Evolutionary conservation across 1,140 invertebrate genomes (phyloP), one percentile per base, ranked within the genome.

Genomic region (Drosophila bocki): DNA sequence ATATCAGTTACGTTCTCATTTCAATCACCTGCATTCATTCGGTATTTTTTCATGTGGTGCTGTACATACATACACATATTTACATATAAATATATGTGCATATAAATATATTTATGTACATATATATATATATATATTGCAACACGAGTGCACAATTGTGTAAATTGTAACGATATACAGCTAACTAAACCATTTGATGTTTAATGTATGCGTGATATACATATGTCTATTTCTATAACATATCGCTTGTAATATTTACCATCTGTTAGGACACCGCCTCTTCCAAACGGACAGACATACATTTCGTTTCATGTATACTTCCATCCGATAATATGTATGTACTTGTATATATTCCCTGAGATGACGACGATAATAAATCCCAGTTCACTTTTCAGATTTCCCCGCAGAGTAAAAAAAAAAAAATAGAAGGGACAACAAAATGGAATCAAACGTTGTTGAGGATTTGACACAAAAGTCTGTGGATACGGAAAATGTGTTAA

Each of bases 391-490:
- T 32, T 33, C n/a, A 64, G 41, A 19, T 47, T 22, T 47, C 39
- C 22, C 41, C n/a, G 12, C 15, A 35, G 5, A 22, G 39, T 35
- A n/a, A 39, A 6, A 54, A 12, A 6, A 54, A 12, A 9, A 7
- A 6, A 22, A 17, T 19, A 2, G 22, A 29, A n/a, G n/a, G 3
- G 3, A 45, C 3, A 32, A 33, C 26, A 68, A 45, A 33, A 70
- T 70, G 67, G 67, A 56, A 11, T 45, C 67, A 0, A 68, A 70
- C 29, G 22, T 35, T 15, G 47, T 47, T n/a, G 65, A 39, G n/a
- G 67, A 69, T 47, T 9, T 45, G 7, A 3, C 51, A 42, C 51
- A 39, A 26, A 61, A 45, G 15, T 37, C 61, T 3, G 32, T 65
- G 54, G 61, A 64, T 7, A 7, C 58, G 13, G 62, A 42, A 17